These are phyloP conservation scores for Hirundo rustica DNA, from an alignment of 2,797 vertebrate genomes.

Conservation along the genomic window DNA sequence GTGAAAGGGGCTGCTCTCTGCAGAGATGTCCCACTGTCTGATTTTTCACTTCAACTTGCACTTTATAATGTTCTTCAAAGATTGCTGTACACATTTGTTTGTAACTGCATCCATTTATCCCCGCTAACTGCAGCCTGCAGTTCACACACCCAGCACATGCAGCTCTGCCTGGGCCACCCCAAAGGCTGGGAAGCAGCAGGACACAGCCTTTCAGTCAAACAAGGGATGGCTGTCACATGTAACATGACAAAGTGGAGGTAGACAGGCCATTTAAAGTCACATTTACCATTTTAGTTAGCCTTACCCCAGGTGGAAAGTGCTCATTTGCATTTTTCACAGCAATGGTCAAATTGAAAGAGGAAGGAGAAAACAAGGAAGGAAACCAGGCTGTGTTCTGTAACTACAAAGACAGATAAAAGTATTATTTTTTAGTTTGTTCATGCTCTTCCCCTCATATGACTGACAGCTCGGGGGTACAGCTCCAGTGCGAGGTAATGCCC, in stretches of 20 bases:
- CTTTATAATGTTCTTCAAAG: neutral
- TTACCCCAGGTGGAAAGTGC: slow-evolving; percentile 27
- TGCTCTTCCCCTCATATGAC: neutral
- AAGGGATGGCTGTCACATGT: neutral
- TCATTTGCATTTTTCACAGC: slow-evolving; percentile 48
- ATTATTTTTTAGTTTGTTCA: neutral
- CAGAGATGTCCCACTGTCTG: neutral
- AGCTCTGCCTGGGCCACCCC: neutral
- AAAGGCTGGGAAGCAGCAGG: neutral
- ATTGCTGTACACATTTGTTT: neutral
- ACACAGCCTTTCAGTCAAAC: slow-evolving; percentile 9
- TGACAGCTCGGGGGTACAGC: neutral
- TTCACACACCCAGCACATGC: neutral
- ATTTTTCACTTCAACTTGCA: neutral
- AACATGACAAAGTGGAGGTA: neutral
- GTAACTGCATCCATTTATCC: neutral
- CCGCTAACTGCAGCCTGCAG: neutral
- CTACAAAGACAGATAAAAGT: neutral
- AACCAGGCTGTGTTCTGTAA: slow-evolving; percentile 10
- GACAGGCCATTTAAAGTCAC: slow-evolving; percentile 49
- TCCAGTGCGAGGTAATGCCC: accelerated
- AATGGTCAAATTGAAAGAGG: neutral
- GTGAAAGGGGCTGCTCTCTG: neutral
- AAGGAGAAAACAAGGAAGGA: neutral
- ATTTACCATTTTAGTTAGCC: slow-evolving; percentile 64